phyloP scores from a whole-genome alignment of 2,113 vertebrate genomes.

The Seriola rivoliana region DNA sequence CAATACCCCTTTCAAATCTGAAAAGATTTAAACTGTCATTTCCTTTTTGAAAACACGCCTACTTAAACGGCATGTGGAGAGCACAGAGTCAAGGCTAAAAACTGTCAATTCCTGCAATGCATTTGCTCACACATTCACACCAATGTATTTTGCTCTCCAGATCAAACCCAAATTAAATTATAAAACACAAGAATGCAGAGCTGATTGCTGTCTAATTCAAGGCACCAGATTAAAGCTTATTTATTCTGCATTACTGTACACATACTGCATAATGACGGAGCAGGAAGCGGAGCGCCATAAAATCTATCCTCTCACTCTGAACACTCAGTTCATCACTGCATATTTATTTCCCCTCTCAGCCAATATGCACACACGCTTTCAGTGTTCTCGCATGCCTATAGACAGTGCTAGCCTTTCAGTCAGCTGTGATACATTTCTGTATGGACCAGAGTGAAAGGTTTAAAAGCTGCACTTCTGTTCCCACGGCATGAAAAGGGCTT shows the following conservation, averaged over 20 bases:
- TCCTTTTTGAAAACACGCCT: neutral
- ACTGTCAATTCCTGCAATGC: neutral
- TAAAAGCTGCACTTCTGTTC: neutral
- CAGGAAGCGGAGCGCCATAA: conserved; percentile 24
- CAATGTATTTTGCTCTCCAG: conserved; percentile 8
- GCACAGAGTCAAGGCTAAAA: neutral
- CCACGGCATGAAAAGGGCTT: neutral
- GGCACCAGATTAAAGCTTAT: conserved; percentile 18
- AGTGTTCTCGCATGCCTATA: neutral
- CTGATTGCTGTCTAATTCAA: conserved; percentile 41
- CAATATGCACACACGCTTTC: neutral
- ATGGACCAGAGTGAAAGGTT: neutral
- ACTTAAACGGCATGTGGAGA: neutral
- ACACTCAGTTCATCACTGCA: conserved; percentile 23
- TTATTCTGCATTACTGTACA: conserved; percentile 33
- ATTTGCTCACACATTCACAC: neutral
- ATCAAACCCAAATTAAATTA: conserved; percentile 11
- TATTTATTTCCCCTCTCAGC: conserved; percentile 18
- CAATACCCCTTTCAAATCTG: neutral
- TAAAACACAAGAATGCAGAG: conserved; percentile 12
- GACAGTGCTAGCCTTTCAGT: neutral
- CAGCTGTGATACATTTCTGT: neutral
- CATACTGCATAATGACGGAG: conserved; percentile 21
- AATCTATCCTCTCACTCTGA: conserved; percentile 19
- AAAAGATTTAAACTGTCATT: neutral